A percentile compares a stretch with the other conserved stretches of the same genome.
phyloP scores from a whole-genome alignment of 2,113 vertebrate species.

The Mungos mungo region DNA sequence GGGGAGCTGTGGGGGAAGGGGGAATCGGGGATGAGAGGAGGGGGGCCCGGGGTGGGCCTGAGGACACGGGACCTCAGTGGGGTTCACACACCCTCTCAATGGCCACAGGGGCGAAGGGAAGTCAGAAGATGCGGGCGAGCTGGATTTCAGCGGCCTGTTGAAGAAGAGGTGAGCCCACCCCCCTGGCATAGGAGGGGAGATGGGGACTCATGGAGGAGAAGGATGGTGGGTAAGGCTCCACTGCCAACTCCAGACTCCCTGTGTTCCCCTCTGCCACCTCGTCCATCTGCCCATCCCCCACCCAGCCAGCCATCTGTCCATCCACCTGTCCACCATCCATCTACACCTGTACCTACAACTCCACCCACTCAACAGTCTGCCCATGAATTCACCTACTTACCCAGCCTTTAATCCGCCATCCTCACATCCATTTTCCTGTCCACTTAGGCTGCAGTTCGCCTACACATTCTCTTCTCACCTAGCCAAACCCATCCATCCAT shows the following conservation, averaged over 20 bases:
- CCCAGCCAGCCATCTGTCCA: background rate
- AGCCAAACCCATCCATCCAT: background rate
- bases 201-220: too few species aligned
- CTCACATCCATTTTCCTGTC: background rate
- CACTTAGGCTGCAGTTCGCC: background rate
- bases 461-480: background rate
- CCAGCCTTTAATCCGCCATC: background rate
- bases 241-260: background rate
- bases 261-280: background rate
- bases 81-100: background rate
- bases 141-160: constrained; percentile 93
- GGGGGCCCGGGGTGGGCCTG: background rate
- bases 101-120: constrained; percentile 84
- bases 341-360: background rate
- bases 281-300: background rate
- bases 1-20: background rate
- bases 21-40: background rate
- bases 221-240: background rate
- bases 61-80: background rate
- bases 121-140: constrained; percentile 88
- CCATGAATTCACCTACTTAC: background rate
- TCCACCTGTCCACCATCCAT: background rate
- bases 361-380: background rate
- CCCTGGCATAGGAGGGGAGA: background rate
- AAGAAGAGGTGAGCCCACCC: constrained; percentile 89